Percentiles rank a stretch among this genome's conserved stretches.
Conservation (phyloP, 2,113 vertebrate species). For the Montifringilla adamsi region DNA sequence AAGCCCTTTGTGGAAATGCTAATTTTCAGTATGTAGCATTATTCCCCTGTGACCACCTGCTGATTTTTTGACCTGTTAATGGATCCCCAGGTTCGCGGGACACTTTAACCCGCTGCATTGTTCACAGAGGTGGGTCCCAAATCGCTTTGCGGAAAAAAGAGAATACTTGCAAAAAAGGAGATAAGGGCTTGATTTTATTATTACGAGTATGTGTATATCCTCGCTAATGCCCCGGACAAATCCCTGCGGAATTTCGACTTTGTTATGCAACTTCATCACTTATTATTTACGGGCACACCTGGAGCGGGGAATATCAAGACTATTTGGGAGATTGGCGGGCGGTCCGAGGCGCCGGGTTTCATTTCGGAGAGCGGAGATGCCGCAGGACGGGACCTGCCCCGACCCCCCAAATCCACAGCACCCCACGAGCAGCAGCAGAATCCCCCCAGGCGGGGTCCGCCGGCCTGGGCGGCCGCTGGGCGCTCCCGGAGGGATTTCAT, state of each 20-base stretch:
- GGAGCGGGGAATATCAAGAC: neutral
- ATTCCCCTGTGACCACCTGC: slow-evolving; percentile 69
- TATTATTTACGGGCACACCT: slow-evolving; percentile 15
- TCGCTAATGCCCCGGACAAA: neutral
- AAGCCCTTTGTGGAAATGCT: slow-evolving; percentile 71
- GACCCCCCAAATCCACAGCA: neutral
- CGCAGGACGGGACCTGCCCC: neutral
- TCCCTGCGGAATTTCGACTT: neutral
- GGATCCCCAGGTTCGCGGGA: slow-evolving; percentile 69
- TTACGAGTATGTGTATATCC: neutral
- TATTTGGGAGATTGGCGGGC: neutral
- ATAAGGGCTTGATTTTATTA: slow-evolving; percentile 50
- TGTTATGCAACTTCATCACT: neutral
- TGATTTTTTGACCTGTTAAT: slow-evolving; percentile 84
- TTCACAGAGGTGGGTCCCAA: slow-evolving; percentile 54
- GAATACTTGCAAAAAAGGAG: neutral
- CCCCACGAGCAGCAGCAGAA: neutral
- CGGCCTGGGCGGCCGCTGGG: neutral
- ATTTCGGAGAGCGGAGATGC: neutral
- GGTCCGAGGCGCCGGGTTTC: neutral
- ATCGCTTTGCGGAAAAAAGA: neutral
- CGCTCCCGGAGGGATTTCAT: neutral
- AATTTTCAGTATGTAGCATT: slow-evolving; percentile 59
- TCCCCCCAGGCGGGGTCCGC: neutral
- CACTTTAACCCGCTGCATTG: slow-evolving; percentile 55